A percentile compares a stretch with the other conserved stretches of the same genome.
These are phyloP conservation scores for Eubasilissa regina DNA, from an alignment of 1,140 invertebrate species.

Conservation along the genomic window DNA sequence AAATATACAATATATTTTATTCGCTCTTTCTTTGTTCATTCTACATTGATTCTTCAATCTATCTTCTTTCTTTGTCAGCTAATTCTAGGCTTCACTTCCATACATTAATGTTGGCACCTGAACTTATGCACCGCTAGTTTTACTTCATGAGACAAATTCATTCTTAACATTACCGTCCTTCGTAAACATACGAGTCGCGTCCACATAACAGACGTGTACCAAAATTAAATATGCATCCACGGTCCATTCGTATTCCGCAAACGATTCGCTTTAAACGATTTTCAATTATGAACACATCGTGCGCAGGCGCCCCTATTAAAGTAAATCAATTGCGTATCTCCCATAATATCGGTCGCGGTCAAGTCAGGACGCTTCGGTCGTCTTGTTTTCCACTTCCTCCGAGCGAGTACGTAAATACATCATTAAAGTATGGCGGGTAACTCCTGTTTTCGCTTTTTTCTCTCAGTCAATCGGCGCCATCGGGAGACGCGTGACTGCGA, in stretches of 20 bases:
- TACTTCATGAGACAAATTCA: too few species aligned
- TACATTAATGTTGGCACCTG: too few species aligned
- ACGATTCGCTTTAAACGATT: background rate
- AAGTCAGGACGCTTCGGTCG: background rate
- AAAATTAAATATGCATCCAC: background rate
- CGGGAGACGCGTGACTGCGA: too few species aligned
- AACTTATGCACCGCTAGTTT: too few species aligned
- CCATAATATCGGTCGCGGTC: slow-evolving; percentile 12
- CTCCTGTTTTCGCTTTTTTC: background rate
- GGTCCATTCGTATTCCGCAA: background rate
- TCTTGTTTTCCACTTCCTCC: slow-evolving; percentile 17
- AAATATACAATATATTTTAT: too few species aligned
- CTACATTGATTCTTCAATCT: too few species aligned
- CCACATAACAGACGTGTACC: too few species aligned
- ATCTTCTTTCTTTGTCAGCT: too few species aligned
- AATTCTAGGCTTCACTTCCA: too few species aligned
- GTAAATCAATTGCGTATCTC: slow-evolving; percentile 6
- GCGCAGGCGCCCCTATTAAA: background rate
- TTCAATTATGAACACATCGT: background rate
- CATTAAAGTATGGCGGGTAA: slow-evolving; percentile 6
- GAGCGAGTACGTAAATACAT: background rate
- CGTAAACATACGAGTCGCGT: too few species aligned
- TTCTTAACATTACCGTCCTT: too few species aligned
- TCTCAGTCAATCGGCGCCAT: background rate
- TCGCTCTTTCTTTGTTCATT: too few species aligned